phyloP scores from a whole-genome alignment of 2,797 vertebrate species.

The Coccyzus lansbergi region DNA sequence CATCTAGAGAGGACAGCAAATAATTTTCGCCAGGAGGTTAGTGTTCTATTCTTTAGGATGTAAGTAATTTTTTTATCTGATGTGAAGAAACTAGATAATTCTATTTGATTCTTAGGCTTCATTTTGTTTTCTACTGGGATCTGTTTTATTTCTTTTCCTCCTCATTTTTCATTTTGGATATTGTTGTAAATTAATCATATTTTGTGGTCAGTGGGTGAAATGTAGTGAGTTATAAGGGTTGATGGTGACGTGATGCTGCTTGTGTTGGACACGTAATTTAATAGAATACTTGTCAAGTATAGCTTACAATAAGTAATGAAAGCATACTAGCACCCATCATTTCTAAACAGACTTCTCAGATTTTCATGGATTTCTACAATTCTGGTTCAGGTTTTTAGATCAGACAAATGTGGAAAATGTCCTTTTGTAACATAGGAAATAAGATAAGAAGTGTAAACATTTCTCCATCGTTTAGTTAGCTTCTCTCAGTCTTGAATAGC shows the following conservation, averaged over 20 bases:
- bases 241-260: neutral
- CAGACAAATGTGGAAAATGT: neutral
- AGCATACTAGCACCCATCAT: rapidly evolving
- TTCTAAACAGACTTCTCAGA: neutral
- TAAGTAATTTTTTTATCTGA: neutral
- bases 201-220: neutral
- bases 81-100: neutral
- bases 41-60: conserved; percentile 62
- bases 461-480: neutral
- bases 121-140: neutral
- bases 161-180: neutral
- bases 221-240: neutral
- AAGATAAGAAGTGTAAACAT: neutral
- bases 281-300: neutral
- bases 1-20: conserved; percentile 90
- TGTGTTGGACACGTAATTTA: neutral
- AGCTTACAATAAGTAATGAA: neutral
- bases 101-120: neutral
- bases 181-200: neutral
- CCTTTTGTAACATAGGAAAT: neutral
- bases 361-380: neutral
- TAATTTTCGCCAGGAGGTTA: conserved; percentile 88
- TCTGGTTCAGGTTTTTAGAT: neutral
- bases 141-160: neutral
- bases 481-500: neutral